Base-by-base conservation (phyloP, 1,140 invertebrate genomes). In the Chymomyza costata region DNA sequence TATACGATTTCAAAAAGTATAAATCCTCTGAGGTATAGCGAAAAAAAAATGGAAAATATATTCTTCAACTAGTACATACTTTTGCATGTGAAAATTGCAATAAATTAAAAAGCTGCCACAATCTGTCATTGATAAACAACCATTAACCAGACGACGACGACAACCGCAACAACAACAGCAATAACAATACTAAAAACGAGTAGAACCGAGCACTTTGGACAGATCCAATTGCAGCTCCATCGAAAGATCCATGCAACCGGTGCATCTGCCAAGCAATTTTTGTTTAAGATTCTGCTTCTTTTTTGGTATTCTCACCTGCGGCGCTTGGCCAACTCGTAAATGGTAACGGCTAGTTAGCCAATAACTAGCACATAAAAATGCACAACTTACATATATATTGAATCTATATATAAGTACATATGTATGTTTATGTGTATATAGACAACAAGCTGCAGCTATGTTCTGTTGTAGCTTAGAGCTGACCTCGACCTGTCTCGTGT, bases 401-500 rank as follows among this genome's bases (percentile, higher is more conserved):
- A 28, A 28, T 10, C 5, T 28, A 28, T 28, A 28, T 10, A 28
- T 28, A 28, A 6, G 25, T 28, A 28, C 25, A 28, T 28, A 28
- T 6, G 25, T 10, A 28, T 28, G n/a, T 28, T 28, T 28, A 10
- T 28, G 10, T 10, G 5, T 10, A 6, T 10, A 10, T 13, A 34
- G 3, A n/a, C 13, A 34, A 14, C 32, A n/a, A 14, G 49, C 37
- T 15, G 43, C 49, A 37, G 51, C 43, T 40, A 6, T 28, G 25
- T 10, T 28, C 10, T 28, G 25, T 10, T 28, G 25, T n/a, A 28
- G 30, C 41, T 46, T 35, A 11, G 34, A 2, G n/a, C 32, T 48
- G 66, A 82, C 78, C 78, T 82, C 78, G 78, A 82, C 66, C 76
- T 82, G 78, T 82, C 76, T 58, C 64, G 49, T 56, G 54, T 49